phyloP scores from a whole-genome alignment of 2,888 invertebrate species.

The Lithosia quadra region DNA sequence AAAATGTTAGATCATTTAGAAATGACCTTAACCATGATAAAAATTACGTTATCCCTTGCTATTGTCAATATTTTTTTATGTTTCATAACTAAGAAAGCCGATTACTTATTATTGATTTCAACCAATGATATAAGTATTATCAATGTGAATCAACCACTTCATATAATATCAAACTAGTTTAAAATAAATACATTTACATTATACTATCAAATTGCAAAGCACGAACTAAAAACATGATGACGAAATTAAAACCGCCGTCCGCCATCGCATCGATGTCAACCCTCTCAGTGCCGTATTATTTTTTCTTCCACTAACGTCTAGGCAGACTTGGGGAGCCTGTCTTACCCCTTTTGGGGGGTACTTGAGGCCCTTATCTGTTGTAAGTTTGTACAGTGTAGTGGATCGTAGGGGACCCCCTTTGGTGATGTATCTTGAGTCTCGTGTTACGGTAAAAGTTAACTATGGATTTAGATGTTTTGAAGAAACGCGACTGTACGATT shows the following conservation, averaged over 20 bases:
- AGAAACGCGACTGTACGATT: background rate
- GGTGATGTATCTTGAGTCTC: slow-evolving; percentile 83
- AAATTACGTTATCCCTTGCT: too few species aligned
- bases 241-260: slow-evolving; percentile 47
- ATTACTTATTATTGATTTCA: background rate
- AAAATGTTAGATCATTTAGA: background rate
- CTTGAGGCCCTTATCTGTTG: slow-evolving; percentile 84
- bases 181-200: background rate
- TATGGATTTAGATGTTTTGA: slow-evolving; percentile 27
- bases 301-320: slow-evolving; percentile 84
- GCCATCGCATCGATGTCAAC: slow-evolving; percentile 56
- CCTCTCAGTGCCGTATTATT: slow-evolving; percentile 74
- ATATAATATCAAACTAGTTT: background rate
- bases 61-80: background rate
- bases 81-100: background rate
- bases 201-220: background rate
- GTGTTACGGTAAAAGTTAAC: slow-evolving; percentile 66
- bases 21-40: too few species aligned
- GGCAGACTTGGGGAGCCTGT: slow-evolving; percentile 78
- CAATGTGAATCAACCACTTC: background rate
- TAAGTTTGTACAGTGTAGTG: slow-evolving; percentile 86
- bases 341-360: slow-evolving; percentile 86
- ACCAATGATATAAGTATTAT: too few species aligned
- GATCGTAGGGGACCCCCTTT: slow-evolving; percentile 83
- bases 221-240: slow-evolving; percentile 48